A percentile compares a stretch with the other conserved stretches of the same genome.
These are phyloP conservation scores for Glaucomys volans DNA, from an alignment of 2,113 vertebrate species.

Conservation along the genomic window DNA sequence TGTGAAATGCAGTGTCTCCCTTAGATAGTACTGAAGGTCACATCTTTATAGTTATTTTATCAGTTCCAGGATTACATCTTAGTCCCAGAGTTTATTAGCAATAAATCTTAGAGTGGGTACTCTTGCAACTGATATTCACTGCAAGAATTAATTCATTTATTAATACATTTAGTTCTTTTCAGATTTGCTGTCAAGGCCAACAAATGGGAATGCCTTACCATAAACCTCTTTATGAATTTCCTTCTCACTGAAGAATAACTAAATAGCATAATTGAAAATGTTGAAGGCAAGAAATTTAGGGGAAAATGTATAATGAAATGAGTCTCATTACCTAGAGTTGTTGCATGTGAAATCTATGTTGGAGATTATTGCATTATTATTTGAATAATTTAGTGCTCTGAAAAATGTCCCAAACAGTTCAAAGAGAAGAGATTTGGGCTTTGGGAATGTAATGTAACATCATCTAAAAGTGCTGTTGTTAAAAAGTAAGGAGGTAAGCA, in stretches of 20 bases:
- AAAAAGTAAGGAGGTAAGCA: constrained; percentile 55
- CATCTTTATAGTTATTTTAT: neutral
- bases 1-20: neutral
- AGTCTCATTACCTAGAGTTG: neutral
- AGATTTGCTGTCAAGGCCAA: constrained; percentile 51
- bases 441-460: constrained; percentile 39
- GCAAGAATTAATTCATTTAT: neutral
- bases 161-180: neutral
- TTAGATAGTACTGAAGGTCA: neutral
- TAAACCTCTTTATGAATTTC: neutral
- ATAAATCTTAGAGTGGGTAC: neutral
- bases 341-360: neutral
- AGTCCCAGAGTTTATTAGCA: neutral
- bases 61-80: neutral
- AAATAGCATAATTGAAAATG: neutral
- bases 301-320: neutral
- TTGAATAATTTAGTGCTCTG: constrained; percentile 47
- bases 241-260: neutral
- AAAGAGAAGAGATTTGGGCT: constrained; percentile 25
- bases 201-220: neutral
- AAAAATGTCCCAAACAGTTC: constrained; percentile 52
- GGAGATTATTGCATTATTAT: constrained; percentile 5
- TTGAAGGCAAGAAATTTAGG: neutral
- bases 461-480: constrained; percentile 26
- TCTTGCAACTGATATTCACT: neutral